A percentile compares a stretch with the other conserved stretches of the same genome.
Evolutionary conservation across 2,797 vertebrate species (phyloP).

Genomic region (Amphiprion clarkii): DNA sequence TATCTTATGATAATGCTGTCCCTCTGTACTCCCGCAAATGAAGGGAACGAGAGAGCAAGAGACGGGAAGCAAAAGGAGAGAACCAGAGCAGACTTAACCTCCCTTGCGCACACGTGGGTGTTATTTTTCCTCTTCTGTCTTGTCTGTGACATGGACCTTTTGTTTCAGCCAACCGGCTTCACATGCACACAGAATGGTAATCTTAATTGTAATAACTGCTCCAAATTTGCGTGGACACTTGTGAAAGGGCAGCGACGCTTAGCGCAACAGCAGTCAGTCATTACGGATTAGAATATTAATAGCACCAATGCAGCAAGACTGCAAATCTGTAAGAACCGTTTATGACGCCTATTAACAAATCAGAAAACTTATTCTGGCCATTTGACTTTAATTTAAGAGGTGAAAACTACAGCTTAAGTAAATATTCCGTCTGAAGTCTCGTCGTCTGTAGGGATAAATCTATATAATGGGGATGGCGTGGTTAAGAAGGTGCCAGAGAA

Average conservation of each 20-base stretch:
- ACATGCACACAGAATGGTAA: constrained; percentile 54
- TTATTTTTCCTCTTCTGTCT: constrained; percentile 34
- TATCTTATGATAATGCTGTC: constrained; percentile 96
- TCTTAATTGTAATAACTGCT: constrained; percentile 67
- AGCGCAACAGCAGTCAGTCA: constrained; percentile 36
- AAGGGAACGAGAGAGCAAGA: constrained; percentile 61
- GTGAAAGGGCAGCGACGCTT: constrained; percentile 56
- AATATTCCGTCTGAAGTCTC: constrained; percentile 74
- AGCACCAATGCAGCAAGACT: constrained; percentile 48
- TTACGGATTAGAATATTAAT: constrained; percentile 67
- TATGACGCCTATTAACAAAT: constrained; percentile 38
- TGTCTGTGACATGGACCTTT: constrained; percentile 61
- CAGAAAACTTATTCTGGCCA: constrained; percentile 13
- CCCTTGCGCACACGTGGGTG: constrained; percentile 56
- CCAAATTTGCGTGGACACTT: constrained; percentile 62
- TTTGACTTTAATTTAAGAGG: constrained; percentile 50
- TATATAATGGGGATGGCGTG: constrained; percentile 88
- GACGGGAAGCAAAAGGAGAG: constrained; percentile 51
- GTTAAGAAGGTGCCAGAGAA: constrained; percentile 85
- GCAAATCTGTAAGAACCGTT: constrained; percentile 57
- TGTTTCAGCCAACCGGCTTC: constrained; percentile 65
- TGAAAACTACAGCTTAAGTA: constrained; percentile 50
- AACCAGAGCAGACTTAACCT: constrained; percentile 52
- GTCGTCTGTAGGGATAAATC: constrained; percentile 68
- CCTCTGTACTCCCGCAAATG: constrained; percentile 78